Percentiles rank a stretch among this genome's conserved stretches.
These are phyloP conservation scores for Diplodus puntazzo DNA, from an alignment of 2,797 vertebrate species.

Conservation along the genomic window DNA sequence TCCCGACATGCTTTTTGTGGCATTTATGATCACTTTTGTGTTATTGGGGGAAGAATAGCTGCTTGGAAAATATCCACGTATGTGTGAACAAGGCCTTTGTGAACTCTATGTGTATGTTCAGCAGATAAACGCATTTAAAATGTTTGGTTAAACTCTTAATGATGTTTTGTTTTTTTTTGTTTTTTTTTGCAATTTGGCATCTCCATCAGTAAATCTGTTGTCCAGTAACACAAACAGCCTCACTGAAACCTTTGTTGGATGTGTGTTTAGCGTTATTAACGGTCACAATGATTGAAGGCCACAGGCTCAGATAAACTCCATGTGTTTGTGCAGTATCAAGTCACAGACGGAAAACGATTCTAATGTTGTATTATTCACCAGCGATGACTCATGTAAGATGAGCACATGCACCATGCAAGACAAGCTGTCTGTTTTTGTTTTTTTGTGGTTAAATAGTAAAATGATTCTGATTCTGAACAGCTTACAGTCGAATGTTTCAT, in stretches of 20 bases:
- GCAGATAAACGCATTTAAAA: not conserved
- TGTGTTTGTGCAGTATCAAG: not conserved
- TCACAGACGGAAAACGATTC: not conserved
- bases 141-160: not conserved
- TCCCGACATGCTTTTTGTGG: too few species aligned
- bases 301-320: not conserved
- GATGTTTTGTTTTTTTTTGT: too few species aligned
- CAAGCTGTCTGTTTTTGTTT: not conserved
- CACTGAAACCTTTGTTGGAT: not conserved
- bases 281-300: not conserved
- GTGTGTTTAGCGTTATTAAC: not conserved
- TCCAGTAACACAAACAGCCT: not conserved
- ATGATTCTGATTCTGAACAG: slow-evolving; percentile 31
- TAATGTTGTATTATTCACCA: slow-evolving; percentile 2
- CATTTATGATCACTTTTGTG: too few species aligned
- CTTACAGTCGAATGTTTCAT: slow-evolving; percentile 22
- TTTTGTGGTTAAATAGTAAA: slow-evolving; percentile 12
- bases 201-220: not conserved
- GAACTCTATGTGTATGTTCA: too few species aligned
- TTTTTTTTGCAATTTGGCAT: not conserved
- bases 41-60: too few species aligned
- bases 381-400: slow-evolving; percentile 21
- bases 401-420: not conserved
- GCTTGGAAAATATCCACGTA: too few species aligned
- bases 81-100: too few species aligned